These are phyloP conservation scores for Notocelia uddmanniana DNA, from an alignment of 2,888 invertebrate species.

Conservation along the genomic window DNA sequence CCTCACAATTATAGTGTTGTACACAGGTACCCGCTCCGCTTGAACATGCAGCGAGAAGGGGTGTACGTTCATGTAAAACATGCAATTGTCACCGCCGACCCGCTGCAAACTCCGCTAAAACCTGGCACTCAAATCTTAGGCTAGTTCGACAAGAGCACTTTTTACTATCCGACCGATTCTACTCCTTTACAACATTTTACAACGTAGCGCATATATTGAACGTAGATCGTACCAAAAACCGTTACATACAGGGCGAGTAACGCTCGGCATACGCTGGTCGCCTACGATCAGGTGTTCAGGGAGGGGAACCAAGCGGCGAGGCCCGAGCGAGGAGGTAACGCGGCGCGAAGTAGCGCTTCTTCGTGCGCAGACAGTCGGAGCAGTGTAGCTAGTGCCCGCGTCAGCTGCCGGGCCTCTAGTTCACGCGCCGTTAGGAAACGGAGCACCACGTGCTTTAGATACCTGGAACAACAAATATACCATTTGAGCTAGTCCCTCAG, in stretches of 20 bases:
- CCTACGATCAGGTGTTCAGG: slow-evolving; percentile 65
- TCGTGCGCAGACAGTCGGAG: slow-evolving; percentile 94
- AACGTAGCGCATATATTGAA: neutral
- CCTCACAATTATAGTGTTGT: neutral
- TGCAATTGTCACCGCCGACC: no score
- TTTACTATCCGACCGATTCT: no score
- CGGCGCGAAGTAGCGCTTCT: slow-evolving; percentile 93
- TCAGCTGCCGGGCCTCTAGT: slow-evolving; percentile 94
- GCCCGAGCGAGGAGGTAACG: slow-evolving; percentile 83
- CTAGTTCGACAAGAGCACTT: neutral
- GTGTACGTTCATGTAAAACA: no score
- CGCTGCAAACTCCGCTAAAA: no score
- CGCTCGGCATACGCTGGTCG: neutral
- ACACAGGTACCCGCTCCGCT: no score
- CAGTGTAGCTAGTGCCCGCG: slow-evolving; percentile 94
- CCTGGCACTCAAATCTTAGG: no score
- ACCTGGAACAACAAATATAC: slow-evolving; percentile 67
- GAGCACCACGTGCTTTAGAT: slow-evolving; percentile 96
- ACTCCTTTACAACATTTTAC: neutral
- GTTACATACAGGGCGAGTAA: neutral
- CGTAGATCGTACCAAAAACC: slow-evolving; percentile 1
- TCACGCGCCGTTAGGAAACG: slow-evolving; percentile 96
- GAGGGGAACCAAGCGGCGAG: slow-evolving; percentile 74
- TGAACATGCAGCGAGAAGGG: no score
- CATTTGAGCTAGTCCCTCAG: no score